A percentile compares a stretch with the other conserved stretches of the same genome.
Conservation (phyloP, 2,888 invertebrate genomes). For the Diarsia mendica region DNA sequence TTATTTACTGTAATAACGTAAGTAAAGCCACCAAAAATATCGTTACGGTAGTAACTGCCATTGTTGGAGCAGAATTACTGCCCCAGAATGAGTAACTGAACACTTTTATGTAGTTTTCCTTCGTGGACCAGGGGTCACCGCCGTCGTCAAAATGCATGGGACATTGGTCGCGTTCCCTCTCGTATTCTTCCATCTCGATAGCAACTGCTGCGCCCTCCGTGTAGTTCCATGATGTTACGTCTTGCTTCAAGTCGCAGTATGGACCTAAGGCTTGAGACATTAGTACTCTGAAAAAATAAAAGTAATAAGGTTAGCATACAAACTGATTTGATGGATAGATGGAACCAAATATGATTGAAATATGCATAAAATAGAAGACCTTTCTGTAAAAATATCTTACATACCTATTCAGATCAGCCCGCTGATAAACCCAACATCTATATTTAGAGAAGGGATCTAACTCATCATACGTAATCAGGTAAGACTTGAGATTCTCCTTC, state of each 20-base stretch:
- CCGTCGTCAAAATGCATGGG: conserved; percentile 99
- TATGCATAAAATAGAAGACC: not conserved
- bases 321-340: not conserved
- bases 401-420: conserved; percentile 97
- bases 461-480: conserved; percentile 98
- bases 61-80: conserved; percentile 70
- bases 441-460: conserved; percentile 98
- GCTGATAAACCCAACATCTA: conserved; percentile 99
- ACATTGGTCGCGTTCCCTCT: conserved; percentile 98
- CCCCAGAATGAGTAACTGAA: conserved; percentile 90
- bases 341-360: not conserved
- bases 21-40: conserved; percentile 69
- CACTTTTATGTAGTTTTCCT: conserved; percentile 93
- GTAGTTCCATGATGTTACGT: conserved; percentile 96
- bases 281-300: conserved; percentile 79
- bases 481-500: conserved; percentile 99
- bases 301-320: conserved; percentile 5
- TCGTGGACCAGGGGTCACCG: conserved; percentile 94
- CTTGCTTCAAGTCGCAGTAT: conserved; percentile 96
- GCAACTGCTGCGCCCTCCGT: conserved; percentile 98
- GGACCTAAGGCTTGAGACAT: conserved; percentile 97
- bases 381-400: not conserved
- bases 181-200: conserved; percentile 97
- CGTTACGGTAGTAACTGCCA: conserved; percentile 68
- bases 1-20: conserved; percentile 66